Evolutionary conservation across 2,888 invertebrate genomes (phyloP), one percentile per base, ranked within the genome.

Genomic region (Scrobipalpa costella): DNA sequence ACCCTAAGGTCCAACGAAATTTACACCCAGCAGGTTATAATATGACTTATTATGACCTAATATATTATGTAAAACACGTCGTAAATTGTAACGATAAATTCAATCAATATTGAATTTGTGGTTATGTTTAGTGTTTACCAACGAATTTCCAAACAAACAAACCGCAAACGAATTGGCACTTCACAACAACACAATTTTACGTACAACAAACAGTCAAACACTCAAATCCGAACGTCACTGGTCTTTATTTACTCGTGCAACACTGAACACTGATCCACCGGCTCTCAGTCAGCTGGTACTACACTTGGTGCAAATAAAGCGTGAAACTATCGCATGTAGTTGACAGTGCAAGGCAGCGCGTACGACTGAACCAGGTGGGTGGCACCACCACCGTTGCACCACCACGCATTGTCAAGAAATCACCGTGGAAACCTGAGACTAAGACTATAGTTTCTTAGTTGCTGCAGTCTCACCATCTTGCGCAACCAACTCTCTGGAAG

Each of bases 401-500:
- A 86, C 81, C 79, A 80, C 78, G 78, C 86, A 88, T 87, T 90
- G 89, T 89, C 84, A 78, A 84, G 81, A 81, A 74, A 84, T 75
- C 73, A 81, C 85, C 88, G 90, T 89, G 88, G 88, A 86, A 90
- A 87, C 86, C 78, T 75, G 74, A 27, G 27, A 27, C 27, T 27
- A 5, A 74, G 73, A 80, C 78, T 75, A 72, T 76, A 77, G 73
- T 86, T 15, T n/a, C 5, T 27, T 27, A 27, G 27, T 27, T 27
- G n/a, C 40, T n/a, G n/a, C 34, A 21, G 33, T 55, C 55, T 8
- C 33, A 55, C 34, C n/a, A 55, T 13, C 34, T 90, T 90, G 84
- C 89, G 90, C 88, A 90, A 90, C 73, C 85, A 76, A 85, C 86
- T 85, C 79, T 80, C 78, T 79, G 80, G 84, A 81, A 85, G 84